These are phyloP conservation scores for Axis porcinus DNA, from an alignment of 2,113 vertebrate genomes.

Conservation along the genomic window DNA sequence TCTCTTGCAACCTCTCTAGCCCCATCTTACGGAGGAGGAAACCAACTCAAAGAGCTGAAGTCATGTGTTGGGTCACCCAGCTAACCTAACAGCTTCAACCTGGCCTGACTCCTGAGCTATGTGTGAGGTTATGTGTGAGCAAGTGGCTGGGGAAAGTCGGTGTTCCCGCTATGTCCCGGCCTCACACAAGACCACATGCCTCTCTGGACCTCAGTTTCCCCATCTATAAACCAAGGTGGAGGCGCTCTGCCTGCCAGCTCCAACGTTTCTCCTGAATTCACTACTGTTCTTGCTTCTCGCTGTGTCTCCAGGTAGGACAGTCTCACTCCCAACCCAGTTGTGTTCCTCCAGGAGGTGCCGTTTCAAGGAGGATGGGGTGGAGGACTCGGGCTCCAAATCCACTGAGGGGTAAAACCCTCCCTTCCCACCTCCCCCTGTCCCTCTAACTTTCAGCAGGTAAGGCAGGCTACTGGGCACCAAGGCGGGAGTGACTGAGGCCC, in stretches of 20 bases:
- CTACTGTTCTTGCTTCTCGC: neutral
- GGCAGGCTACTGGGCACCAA: neutral
- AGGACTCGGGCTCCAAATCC: neutral
- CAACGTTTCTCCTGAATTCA: accelerated
- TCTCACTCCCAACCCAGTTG: neutral
- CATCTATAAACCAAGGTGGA: neutral
- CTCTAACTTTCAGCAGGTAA: no score
- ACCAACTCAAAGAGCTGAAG: neutral
- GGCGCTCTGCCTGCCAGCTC: neutral
- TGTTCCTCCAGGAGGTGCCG: neutral
- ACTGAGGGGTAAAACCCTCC: neutral
- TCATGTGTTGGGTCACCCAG: accelerated
- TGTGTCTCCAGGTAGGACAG: neutral
- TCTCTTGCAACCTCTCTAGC: neutral
- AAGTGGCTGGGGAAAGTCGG: neutral
- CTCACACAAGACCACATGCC: neutral
- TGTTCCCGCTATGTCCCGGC: neutral
- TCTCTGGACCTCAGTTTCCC: neutral
- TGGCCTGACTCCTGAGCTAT: neutral
- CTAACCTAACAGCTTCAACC: neutral
- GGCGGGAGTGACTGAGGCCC: no score
- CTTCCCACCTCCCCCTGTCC: no score
- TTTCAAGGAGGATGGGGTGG: neutral
- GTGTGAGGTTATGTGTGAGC: neutral
- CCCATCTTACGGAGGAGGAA: neutral